These are phyloP conservation scores for Boloria selene DNA, from an alignment of 2,888 invertebrate genomes.

Conservation along the genomic window DNA sequence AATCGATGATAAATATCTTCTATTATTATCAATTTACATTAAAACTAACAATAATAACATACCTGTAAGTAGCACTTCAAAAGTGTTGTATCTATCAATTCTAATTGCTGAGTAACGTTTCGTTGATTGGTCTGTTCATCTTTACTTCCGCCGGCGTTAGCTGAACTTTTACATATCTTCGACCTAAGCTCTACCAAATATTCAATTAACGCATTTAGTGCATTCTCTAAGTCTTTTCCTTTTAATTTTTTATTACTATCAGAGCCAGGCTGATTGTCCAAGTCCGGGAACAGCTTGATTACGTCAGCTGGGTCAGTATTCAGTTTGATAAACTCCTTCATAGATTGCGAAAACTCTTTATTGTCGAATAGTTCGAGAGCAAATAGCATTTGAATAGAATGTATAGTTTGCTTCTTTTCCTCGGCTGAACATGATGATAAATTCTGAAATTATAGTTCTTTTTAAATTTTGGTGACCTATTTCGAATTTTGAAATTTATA, in stretches of 20 bases:
- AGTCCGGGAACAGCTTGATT: slow-evolving; percentile 95
- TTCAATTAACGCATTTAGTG: slow-evolving; percentile 92
- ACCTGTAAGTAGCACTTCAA: slow-evolving; percentile 98
- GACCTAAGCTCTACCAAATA: slow-evolving; percentile 91
- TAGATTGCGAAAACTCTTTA: slow-evolving; percentile 93
- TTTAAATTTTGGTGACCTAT: not conserved
- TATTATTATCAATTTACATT: slow-evolving; percentile 13
- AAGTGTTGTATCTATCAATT: slow-evolving; percentile 98
- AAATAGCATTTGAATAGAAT: slow-evolving; percentile 93
- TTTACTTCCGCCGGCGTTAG: slow-evolving; percentile 51
- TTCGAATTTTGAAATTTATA: too few species aligned
- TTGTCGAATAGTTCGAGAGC: slow-evolving; percentile 96
- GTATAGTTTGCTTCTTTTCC: slow-evolving; percentile 90
- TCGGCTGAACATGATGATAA: slow-evolving; percentile 90
- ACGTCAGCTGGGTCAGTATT: slow-evolving; percentile 97
- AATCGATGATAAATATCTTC: slow-evolving; percentile 3
- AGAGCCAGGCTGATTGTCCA: slow-evolving; percentile 81
- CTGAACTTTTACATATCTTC: slow-evolving; percentile 70
- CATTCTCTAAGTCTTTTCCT: slow-evolving; percentile 93
- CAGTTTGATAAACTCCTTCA: slow-evolving; percentile 94
- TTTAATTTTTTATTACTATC: slow-evolving; percentile 81
- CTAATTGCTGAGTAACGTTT: slow-evolving; percentile 80
- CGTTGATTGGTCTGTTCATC: slow-evolving; percentile 52
- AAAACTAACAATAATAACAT: slow-evolving; percentile 40
- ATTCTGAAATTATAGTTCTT: slow-evolving; percentile 79